phyloP scores from a whole-genome alignment of 2,888 invertebrate genomes.

The Caenorhabditis sp. region DNA sequence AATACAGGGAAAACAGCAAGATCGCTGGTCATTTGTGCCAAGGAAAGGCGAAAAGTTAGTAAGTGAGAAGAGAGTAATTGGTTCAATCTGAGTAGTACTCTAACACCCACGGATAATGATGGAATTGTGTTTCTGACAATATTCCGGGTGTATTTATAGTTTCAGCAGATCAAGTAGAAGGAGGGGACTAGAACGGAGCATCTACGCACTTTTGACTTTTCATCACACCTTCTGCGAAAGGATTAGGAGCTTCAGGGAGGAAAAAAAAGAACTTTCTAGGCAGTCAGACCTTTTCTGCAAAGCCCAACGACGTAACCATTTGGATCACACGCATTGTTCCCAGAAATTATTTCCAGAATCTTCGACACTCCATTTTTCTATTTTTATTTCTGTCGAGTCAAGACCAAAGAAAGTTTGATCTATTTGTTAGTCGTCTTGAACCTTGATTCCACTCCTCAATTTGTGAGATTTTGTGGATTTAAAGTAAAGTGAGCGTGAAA shows the following conservation, averaged over 20 bases:
- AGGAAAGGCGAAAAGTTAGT: too few relatives aligned
- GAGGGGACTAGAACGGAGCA: slow-evolving; percentile 29
- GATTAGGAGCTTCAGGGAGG: slow-evolving; percentile 51
- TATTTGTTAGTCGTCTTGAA: too few relatives aligned
- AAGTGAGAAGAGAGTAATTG: slow-evolving; percentile 20
- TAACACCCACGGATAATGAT: background rate
- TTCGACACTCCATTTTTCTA: slow-evolving; percentile 2
- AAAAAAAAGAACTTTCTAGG: too few relatives aligned
- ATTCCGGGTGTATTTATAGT: slow-evolving; percentile 26
- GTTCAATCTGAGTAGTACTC: slow-evolving; percentile 24
- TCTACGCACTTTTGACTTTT: slow-evolving; percentile 33
- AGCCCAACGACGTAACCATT: slow-evolving; percentile 57
- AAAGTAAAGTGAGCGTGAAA: too few relatives aligned
- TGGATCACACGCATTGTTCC: slow-evolving; percentile 13
- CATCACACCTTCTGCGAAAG: slow-evolving; percentile 30
- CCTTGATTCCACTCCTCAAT: too few relatives aligned
- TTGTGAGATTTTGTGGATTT: too few relatives aligned
- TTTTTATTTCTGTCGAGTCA: too few relatives aligned
- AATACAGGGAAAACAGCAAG: slow-evolving; percentile 7
- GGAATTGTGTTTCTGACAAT: slow-evolving; percentile 1
- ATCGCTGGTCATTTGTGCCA: slow-evolving; percentile 17
- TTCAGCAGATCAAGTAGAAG: slow-evolving; percentile 1
- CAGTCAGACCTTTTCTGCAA: too few relatives aligned
- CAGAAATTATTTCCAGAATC: slow-evolving; percentile 2
- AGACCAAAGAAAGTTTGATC: background rate